Percentiles rank a stretch among this genome's conserved stretches.
phyloP scores from a whole-genome alignment of 2,888 invertebrate genomes.

The Elegia similella region DNA sequence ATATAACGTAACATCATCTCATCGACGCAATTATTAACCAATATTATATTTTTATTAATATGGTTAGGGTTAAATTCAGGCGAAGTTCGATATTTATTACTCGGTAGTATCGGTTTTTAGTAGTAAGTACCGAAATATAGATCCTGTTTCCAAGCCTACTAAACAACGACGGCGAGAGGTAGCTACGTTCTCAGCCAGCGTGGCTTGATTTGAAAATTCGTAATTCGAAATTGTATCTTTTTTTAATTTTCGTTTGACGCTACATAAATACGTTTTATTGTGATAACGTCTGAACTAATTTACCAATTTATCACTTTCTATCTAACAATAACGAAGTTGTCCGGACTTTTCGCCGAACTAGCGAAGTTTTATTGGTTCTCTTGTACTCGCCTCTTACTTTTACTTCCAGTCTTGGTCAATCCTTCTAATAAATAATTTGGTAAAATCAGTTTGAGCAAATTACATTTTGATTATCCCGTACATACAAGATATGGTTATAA shows the following conservation, averaged over 20 bases:
- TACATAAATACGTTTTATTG: slow-evolving; percentile 11
- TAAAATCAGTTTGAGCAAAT: slow-evolving; percentile 25
- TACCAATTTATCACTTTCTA: slow-evolving; percentile 22
- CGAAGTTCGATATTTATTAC: slow-evolving; percentile 14
- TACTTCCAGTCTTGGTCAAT: slow-evolving; percentile 25
- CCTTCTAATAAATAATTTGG: slow-evolving; percentile 15
- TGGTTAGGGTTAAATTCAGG: neutral
- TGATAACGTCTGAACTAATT: slow-evolving; percentile 16
- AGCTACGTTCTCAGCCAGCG: slow-evolving; percentile 26
- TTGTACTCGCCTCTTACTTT: slow-evolving; percentile 18
- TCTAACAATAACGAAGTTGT: slow-evolving; percentile 21
- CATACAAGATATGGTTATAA: neutral
- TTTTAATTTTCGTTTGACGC: slow-evolving; percentile 14
- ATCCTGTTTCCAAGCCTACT: neutral
- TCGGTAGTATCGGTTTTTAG: neutral
- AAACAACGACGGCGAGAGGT: slow-evolving; percentile 31
- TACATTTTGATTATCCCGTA: neutral
- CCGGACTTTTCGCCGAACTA: neutral
- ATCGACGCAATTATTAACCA: neutral
- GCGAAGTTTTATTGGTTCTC: neutral
- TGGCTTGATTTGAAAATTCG: neutral
- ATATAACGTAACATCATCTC: too few relatives aligned
- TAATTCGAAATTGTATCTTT: slow-evolving; percentile 13
- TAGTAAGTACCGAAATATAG: slow-evolving; percentile 14
- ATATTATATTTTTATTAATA: neutral